Conservation (phyloP, 2,797 vertebrate genomes). For the Cephalopachus bancanus region DNA sequence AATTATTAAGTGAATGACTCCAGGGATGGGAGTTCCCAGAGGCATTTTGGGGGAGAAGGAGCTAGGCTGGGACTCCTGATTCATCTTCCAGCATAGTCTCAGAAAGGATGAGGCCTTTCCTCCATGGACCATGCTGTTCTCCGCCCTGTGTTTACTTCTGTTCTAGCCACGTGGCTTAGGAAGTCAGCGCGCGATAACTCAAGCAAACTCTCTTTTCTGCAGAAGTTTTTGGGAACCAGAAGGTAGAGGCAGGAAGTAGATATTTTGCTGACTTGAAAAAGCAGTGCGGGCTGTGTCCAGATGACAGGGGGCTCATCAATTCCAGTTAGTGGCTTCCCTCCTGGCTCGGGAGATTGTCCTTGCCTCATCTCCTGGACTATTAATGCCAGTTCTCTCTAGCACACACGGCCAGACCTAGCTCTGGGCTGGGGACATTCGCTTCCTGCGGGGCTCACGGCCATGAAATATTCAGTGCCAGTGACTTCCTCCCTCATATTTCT, state of each 20-base stretch:
- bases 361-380: constrained; percentile 31
- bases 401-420: constrained; percentile 5
- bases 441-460: constrained; percentile 81
- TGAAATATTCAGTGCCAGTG: constrained; percentile 89
- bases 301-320: constrained; percentile 67
- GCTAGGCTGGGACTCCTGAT: background rate
- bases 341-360: constrained; percentile 21
- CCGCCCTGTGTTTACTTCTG: background rate
- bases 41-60: background rate
- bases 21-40: background rate
- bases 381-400: background rate
- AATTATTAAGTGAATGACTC: background rate
- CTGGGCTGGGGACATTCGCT: constrained; percentile 69
- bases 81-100: background rate
- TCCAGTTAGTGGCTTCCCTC: constrained; percentile 65
- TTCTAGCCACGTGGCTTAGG: background rate
- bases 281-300: background rate
- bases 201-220: constrained; percentile 27
- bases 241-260: constrained; percentile 58
- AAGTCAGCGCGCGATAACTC: background rate
- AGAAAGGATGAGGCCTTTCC: background rate
- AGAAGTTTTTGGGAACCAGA: constrained; percentile 67
- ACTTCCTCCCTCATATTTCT: constrained; percentile 87
- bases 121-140: background rate
- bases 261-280: constrained; percentile 75